Conservation (phyloP, 2,888 invertebrate species). For the Erpobdella octoculata region DNA sequence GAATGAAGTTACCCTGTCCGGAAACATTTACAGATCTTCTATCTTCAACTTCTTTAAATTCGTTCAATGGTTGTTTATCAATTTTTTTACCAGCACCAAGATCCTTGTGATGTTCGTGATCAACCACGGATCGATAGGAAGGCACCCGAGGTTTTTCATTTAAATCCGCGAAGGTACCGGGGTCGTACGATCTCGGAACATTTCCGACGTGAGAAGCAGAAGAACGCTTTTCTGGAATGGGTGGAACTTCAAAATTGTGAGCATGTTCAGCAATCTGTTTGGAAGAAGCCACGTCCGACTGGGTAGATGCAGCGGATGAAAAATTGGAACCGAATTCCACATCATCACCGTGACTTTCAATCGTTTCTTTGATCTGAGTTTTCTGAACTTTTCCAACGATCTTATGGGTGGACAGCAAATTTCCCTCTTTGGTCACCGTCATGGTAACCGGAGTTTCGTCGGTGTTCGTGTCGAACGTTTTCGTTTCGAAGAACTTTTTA, state of each 20-base stretch:
- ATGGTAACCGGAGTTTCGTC: slow-evolving; percentile 30
- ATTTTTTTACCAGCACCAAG: too few relatives aligned
- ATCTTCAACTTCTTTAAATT: not conserved
- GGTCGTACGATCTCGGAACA: not conserved
- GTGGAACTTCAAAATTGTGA: not conserved
- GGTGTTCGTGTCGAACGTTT: slow-evolving; percentile 38
- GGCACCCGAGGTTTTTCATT: too few relatives aligned
- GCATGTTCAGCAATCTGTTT: too few relatives aligned
- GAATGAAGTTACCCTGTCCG: too few relatives aligned
- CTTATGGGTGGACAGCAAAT: slow-evolving; percentile 59
- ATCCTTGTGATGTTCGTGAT: too few relatives aligned
- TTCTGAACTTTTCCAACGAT: slow-evolving; percentile 30
- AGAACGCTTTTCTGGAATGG: not conserved
- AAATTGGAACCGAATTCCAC: slow-evolving; percentile 56
- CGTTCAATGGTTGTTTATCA: too few relatives aligned
- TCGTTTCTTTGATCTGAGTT: slow-evolving; percentile 31
- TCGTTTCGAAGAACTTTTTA: slow-evolving; percentile 29
- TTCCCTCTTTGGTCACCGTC: slow-evolving; percentile 24
- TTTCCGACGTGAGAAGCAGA: not conserved
- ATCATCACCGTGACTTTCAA: slow-evolving; percentile 24
- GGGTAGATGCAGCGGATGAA: not conserved
- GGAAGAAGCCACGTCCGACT: not conserved
- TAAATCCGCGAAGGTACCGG: not conserved
- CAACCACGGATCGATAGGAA: not conserved
- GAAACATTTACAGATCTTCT: not conserved